A percentile compares a stretch with the other conserved stretches of the same genome.
phyloP scores from a whole-genome alignment of 2,888 invertebrate species.

The Calameuta pallipes region DNA sequence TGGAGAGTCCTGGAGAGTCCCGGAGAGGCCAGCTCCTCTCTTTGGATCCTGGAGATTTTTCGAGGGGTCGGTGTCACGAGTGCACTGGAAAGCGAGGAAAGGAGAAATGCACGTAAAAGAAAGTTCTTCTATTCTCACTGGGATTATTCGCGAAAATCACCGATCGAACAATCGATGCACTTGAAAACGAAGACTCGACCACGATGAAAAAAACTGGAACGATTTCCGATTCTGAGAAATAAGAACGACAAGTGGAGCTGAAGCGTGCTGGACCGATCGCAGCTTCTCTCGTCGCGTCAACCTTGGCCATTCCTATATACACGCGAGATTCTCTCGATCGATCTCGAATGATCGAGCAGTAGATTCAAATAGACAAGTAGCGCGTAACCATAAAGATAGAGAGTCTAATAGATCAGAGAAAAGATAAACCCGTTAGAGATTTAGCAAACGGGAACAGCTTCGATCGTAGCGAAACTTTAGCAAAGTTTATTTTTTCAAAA shows the following conservation, averaged over 20 bases:
- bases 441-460: neutral
- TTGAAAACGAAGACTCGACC: neutral
- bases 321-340: neutral
- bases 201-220: neutral
- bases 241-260: neutral
- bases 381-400: neutral
- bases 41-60: too few species aligned
- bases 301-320: neutral
- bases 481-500: conserved; percentile 4
- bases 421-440: neutral
- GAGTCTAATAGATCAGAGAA: neutral
- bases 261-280: neutral
- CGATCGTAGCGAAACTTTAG: neutral
- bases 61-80: too few species aligned
- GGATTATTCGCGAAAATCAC: neutral
- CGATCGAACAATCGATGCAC: neutral
- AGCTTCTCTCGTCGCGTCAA: neutral
- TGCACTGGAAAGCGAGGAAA: neutral
- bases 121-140: neutral
- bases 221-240: neutral
- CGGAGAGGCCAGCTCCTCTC: too few species aligned
- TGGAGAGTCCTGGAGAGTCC: too few species aligned
- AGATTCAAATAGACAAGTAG: neutral
- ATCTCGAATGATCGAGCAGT: neutral
- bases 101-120: neutral